phyloP scores from a whole-genome alignment of 2,888 invertebrate genomes.

The Microplitis deprimator region DNA sequence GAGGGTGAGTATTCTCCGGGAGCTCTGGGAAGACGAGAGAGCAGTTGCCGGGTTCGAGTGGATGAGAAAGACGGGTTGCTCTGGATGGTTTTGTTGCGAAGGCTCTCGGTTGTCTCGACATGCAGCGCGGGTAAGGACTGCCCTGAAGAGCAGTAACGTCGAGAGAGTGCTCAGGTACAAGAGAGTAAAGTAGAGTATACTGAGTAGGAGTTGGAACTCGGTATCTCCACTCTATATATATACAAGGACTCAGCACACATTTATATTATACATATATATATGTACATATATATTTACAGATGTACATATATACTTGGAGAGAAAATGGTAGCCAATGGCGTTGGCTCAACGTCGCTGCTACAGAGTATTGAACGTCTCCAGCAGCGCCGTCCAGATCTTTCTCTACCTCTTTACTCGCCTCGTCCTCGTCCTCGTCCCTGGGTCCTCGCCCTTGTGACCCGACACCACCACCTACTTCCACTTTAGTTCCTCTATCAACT shows the following conservation, averaged over 20 bases:
- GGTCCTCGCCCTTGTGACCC: slow-evolving; percentile 43
- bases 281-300: neutral
- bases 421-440: slow-evolving; percentile 22
- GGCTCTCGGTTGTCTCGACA: slow-evolving; percentile 39
- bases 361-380: slow-evolving; percentile 70
- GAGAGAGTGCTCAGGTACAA: slow-evolving; percentile 30
- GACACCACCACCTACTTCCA: slow-evolving; percentile 48
- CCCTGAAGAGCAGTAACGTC: slow-evolving; percentile 32
- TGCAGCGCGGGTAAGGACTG: slow-evolving; percentile 32
- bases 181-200: slow-evolving; percentile 41
- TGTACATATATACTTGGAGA: slow-evolving; percentile 37
- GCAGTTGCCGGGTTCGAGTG: slow-evolving; percentile 3
- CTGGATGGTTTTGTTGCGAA: slow-evolving; percentile 28
- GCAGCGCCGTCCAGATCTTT: slow-evolving; percentile 64
- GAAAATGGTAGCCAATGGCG: slow-evolving; percentile 70
- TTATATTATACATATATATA: slow-evolving; percentile 17
- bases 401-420: slow-evolving; percentile 45
- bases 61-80: slow-evolving; percentile 7
- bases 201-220: slow-evolving; percentile 38
- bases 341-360: slow-evolving; percentile 61
- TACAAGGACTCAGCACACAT: slow-evolving; percentile 35
- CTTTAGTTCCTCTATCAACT: slow-evolving; percentile 34
- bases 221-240: slow-evolving; percentile 36
- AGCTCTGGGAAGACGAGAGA: neutral
- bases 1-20: neutral